Percentiles rank a stretch among this genome's conserved stretches.
Evolutionary conservation across 2,113 vertebrate species (phyloP).

Genomic region (Struthidea cinerea): DNA sequence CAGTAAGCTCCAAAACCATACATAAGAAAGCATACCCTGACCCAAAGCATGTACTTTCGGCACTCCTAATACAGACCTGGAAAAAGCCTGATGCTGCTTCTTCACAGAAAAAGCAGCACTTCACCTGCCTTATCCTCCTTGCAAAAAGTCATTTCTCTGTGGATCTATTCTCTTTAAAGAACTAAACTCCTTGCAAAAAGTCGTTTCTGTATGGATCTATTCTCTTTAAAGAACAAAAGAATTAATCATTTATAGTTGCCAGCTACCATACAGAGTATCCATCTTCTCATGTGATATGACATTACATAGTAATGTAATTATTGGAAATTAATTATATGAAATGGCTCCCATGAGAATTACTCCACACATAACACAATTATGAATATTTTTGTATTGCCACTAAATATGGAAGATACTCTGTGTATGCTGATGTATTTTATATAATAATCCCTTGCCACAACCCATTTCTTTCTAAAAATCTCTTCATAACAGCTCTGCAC

Average conservation of each 20-base stretch:
- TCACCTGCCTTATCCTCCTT: not conserved
- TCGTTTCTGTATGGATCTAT: not conserved
- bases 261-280: not conserved
- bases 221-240: not conserved
- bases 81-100: not conserved
- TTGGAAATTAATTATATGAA: constrained; percentile 31
- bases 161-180: not conserved
- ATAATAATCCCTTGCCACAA: constrained; percentile 8
- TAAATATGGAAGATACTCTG: not conserved
- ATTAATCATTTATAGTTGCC: not conserved
- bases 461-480: constrained; percentile 1
- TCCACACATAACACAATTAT: not conserved
- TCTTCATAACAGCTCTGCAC: not conserved
- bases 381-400: not conserved
- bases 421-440: not conserved
- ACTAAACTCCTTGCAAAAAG: not conserved
- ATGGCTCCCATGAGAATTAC: not conserved
- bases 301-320: not conserved
- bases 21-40: not conserved
- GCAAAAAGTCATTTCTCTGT: not conserved
- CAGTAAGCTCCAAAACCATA: not conserved
- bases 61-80: not conserved
- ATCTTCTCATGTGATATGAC: not conserved
- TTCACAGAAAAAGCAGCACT: not conserved
- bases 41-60: not conserved